A percentile compares a stretch with the other conserved stretches of the same genome.
Conservation (phyloP, 2,797 vertebrate species). For the Orientallactaga sibirica region DNA sequence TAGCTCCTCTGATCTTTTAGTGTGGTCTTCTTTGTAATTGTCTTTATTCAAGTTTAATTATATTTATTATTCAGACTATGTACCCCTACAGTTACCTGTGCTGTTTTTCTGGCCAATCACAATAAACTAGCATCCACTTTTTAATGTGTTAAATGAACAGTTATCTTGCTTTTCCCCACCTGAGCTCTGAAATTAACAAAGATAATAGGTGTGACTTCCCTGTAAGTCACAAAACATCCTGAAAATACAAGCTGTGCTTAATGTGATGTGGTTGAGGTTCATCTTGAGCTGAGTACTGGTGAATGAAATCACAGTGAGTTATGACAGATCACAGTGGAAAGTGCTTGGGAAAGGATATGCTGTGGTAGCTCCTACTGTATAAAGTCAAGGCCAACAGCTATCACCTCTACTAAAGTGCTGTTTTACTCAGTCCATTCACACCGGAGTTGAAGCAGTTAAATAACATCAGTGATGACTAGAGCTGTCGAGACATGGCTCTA, state of each 20-base stretch:
- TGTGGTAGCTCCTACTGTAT: accelerated
- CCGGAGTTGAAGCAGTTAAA: not conserved
- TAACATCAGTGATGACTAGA: accelerated
- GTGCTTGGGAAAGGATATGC: not conserved
- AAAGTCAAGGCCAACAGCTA: not conserved
- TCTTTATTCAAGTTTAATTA: slow-evolving; percentile 11
- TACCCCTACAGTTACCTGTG: slow-evolving; percentile 46
- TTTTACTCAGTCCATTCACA: too few relatives aligned
- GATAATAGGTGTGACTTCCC: slow-evolving; percentile 44
- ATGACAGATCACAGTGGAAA: not conserved
- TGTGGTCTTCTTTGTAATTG: not conserved
- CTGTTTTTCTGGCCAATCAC: slow-evolving; percentile 62
- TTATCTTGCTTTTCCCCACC: slow-evolving; percentile 54
- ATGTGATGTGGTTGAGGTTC: not conserved
- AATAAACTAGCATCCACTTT: slow-evolving; percentile 63
- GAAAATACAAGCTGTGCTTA: slow-evolving; percentile 28
- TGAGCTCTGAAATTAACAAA: slow-evolving; percentile 80
- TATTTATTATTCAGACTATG: not conserved
- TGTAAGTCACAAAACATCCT: slow-evolving; percentile 55
- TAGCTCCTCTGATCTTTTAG: slow-evolving; percentile 5
- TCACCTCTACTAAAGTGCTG: not conserved
- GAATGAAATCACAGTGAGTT: not conserved
- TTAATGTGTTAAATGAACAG: slow-evolving; percentile 71
- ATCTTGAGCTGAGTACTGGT: not conserved
- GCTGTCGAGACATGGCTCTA: not conserved